A percentile compares a stretch with the other conserved stretches of the same genome.
Conservation (phyloP, 2,888 invertebrate species). For the Protula sp. region DNA sequence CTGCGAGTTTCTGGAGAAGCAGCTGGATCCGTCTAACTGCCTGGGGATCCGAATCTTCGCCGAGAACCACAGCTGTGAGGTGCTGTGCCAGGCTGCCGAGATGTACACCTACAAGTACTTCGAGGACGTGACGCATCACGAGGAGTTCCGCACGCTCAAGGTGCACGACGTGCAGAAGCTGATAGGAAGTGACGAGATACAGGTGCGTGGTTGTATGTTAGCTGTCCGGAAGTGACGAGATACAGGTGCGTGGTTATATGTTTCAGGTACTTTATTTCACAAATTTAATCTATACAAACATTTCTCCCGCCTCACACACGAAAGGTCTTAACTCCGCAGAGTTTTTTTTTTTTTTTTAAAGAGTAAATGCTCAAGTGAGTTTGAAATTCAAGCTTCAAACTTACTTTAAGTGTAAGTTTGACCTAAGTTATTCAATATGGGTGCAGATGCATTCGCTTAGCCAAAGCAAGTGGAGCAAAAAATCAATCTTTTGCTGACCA, state of each 20-base stretch:
- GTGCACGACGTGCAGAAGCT: constrained; percentile 41
- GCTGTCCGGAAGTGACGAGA: constrained; percentile 44
- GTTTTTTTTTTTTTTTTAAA: too few species aligned
- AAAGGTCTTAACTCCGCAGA: too few species aligned
- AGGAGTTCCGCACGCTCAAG: constrained; percentile 44
- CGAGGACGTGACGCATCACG: constrained; percentile 41
- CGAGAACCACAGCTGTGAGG: constrained; percentile 45
- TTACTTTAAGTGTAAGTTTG: too few species aligned
- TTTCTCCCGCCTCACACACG: too few species aligned
- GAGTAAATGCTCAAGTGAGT: too few species aligned
- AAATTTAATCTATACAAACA: too few species aligned
- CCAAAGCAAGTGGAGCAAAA: too few species aligned
- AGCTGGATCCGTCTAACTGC: constrained; percentile 49
- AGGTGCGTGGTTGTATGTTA: too few species aligned
- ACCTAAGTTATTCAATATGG: too few species aligned
- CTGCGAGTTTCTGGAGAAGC: constrained; percentile 48
- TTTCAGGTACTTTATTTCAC: constrained; percentile 2
- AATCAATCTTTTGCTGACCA: too few species aligned
- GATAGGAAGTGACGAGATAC: constrained; percentile 47
- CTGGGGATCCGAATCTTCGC: constrained; percentile 52
- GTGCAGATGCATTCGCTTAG: too few species aligned
- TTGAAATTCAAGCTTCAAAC: too few species aligned
- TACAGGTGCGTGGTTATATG: constrained; percentile 49
- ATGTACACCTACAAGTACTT: constrained; percentile 40
- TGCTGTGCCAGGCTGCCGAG: constrained; percentile 40